Evolutionary conservation across 2,888 invertebrate genomes (phyloP), one percentile per base, ranked within the genome.

Genomic region (Drosophila macrospina): DNA sequence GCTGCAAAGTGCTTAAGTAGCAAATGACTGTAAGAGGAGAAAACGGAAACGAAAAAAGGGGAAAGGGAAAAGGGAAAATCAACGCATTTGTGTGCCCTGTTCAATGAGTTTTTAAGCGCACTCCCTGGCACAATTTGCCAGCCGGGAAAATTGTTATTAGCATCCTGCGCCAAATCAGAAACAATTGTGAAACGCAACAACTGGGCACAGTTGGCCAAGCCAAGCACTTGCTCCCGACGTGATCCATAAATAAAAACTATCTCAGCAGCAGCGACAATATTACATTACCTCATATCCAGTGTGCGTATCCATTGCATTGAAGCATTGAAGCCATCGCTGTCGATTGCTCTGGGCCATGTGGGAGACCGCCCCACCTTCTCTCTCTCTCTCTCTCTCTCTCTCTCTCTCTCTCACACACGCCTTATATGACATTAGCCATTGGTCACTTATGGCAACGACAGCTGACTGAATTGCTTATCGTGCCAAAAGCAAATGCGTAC

Each of bases 171-270:
- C 72, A 69, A 76, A 79, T 77, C 71, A 61, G 64, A 71, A 67
- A 65, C 80, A 76, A 78, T 79, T 71, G 72, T 61, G 68, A 61
- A 72, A 34, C 48, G 55, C 63, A 52, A 61, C 78, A 73, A 44
- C 60, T 56, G 78, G 56, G 39, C 52, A 78, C 74, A 59, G 36
- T 47, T 61, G 28, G 5, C 8, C 8, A 26, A 20, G 30, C 30
- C 16, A 39, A 69, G 39, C 63, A 64, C 59, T 66, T 44, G 44
- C 42, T 30, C 42, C 26, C 62, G 34, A 76, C 77, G 73, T 76
- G 76, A 74, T 42, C 67, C 60, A 79, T 79, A 75, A 66, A 76
- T 63, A 57, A 45, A 55, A 74, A 79, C 71, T 67, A 77, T 77
- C 56, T 61, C 63, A 20, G 24, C 61, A 69, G 61, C 77, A 64